Base-by-base conservation (phyloP, 2,888 invertebrate genomes). In the Hypselothyrea guttata region DNA sequence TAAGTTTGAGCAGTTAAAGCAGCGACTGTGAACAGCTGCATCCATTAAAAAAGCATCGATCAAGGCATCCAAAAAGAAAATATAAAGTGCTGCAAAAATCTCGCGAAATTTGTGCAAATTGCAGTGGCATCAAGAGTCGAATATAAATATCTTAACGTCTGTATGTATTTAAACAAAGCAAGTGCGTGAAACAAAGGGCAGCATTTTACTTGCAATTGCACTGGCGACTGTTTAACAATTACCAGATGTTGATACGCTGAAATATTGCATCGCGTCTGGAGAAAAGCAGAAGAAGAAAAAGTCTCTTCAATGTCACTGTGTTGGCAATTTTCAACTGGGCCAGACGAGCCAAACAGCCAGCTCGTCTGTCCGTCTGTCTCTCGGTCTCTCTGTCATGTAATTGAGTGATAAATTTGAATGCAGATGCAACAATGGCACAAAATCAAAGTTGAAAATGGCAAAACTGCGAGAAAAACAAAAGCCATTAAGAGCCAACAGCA, bases 211-310 rank as follows among this genome's bases (percentile, higher is more conserved):
- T 71, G 44, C 58, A 73, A 65, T 66, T 53, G 59, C 52, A 30
- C 11, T 48, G 68, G 44, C 57, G 71, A 71, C 65, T 55, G 64
- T 42, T 74, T 86, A 88, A 88, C 88, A 88, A 84, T 88, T 83
- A 84, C 82, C 87, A 88, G 87, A 88, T 88, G 87, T 88, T 76
- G 47, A 22, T 37, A 15, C 30, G 30, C 61, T 60, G 46, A 61
- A 51, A 73, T 76, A 69, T 59, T 62, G 51, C n/a, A n/a, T n/a
- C n/a, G n/a, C n/a, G n/a, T 5, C 2, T 22, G 2, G 22, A 22
- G 22, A 22, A 22, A 22, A n/a, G n/a, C n/a, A n/a, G 22, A 5
- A 22, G 22, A 2, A 22, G 22, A 22, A 22, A 5, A 22, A 22
- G 3, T 33, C 46, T 13, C 13, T 63, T 63, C 51, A 64, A 51